phyloP scores from a whole-genome alignment of 2,888 invertebrate genomes.

The Darwinula stevensoni region DNA sequence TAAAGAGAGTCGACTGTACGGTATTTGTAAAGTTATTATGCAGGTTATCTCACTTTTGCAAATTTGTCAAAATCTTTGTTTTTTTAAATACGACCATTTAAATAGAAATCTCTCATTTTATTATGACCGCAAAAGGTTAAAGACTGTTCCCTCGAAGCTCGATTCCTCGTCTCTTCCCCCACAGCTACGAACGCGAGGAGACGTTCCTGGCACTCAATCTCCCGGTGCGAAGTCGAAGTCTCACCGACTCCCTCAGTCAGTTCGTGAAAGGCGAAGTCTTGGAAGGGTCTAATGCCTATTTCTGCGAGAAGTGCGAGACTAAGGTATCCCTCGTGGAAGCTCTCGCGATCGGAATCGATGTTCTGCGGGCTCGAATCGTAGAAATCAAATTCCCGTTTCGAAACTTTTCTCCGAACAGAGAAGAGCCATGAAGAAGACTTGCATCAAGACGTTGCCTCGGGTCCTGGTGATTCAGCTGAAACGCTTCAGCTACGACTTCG shows the following conservation, averaged over 20 bases:
- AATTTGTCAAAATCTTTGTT: too few relatives aligned
- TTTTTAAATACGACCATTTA: too few relatives aligned
- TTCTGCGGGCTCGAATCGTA: too few relatives aligned
- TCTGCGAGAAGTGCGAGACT: constrained; percentile 22
- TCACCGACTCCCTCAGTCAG: constrained; percentile 21
- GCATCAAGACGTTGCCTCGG: constrained; percentile 20
- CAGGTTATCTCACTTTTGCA: too few relatives aligned
- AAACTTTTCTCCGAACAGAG: too few relatives aligned
- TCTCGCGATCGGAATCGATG: too few relatives aligned
- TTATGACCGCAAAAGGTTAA: background rate
- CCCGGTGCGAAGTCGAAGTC: constrained; percentile 19
- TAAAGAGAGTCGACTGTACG: too few relatives aligned
- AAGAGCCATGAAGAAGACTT: too few relatives aligned
- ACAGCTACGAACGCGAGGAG: constrained; percentile 22
- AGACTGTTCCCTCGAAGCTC: background rate
- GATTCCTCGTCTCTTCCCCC: constrained; percentile 3
- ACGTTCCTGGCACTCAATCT: constrained; percentile 20
- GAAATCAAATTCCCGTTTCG: too few relatives aligned
- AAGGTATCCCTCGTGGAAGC: too few relatives aligned
- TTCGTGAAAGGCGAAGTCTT: constrained; percentile 23
- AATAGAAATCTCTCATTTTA: too few relatives aligned
- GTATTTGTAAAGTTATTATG: too few relatives aligned
- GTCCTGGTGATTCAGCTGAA: constrained; percentile 23
- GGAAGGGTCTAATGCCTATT: constrained; percentile 24
- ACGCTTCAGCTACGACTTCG: constrained; percentile 23